Evolutionary conservation across 2,888 invertebrate genomes (phyloP).

Genomic region (Tenodera sinensis): DNA sequence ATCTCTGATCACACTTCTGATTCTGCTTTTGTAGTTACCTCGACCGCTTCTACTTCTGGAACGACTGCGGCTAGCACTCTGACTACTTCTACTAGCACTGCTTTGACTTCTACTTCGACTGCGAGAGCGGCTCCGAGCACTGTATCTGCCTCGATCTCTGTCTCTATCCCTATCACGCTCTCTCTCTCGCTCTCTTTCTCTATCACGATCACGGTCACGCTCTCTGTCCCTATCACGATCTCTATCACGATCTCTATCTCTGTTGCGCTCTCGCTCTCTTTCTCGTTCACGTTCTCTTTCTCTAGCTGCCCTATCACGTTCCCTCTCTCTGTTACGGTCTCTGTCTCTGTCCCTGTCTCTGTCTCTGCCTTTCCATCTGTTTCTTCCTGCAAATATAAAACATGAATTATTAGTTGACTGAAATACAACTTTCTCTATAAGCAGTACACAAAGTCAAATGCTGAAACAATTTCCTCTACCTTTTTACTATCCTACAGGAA

Average conservation of each 20-base stretch:
- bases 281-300: not conserved
- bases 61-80: not conserved
- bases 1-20: not conserved
- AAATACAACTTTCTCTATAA: too few species aligned
- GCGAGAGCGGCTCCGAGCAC: not conserved
- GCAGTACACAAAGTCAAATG: too few species aligned
- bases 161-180: not conserved
- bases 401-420: too few species aligned
- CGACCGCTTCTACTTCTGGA: not conserved
- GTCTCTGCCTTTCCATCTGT: conserved; percentile 24
- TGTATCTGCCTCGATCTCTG: conserved; percentile 16
- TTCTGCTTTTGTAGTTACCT: not conserved
- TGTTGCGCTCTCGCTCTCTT: conserved; percentile 7
- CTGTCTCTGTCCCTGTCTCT: not conserved
- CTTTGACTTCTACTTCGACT: conserved; percentile 10
- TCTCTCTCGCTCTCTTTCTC: too few species aligned
- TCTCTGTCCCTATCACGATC: not conserved
- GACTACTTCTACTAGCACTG: conserved; percentile 2
- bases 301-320: not conserved
- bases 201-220: not conserved
- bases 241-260: not conserved
- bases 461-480: too few species aligned
- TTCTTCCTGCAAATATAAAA: conserved; percentile 17
- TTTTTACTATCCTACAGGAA: too few species aligned
- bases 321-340: not conserved